Conservation (phyloP, 2,888 invertebrate species). For the Epinotia bilunana region DNA sequence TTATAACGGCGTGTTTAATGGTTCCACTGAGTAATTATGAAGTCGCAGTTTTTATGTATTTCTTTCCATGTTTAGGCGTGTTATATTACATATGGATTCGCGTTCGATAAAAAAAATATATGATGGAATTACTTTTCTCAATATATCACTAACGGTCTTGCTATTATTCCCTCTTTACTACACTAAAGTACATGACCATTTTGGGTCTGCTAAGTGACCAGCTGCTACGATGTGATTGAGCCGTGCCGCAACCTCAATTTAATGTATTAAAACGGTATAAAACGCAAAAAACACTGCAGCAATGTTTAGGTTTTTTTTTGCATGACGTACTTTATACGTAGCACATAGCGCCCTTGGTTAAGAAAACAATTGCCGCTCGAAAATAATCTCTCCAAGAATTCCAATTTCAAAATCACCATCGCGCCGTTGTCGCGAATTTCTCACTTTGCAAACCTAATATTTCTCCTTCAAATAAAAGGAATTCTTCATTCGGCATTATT, state of each 20-base stretch:
- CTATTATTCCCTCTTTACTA: background rate
- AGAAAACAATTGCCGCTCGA: slow-evolving; percentile 7
- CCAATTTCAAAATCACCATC: slow-evolving; percentile 39
- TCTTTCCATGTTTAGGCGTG: background rate
- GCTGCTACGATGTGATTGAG: background rate
- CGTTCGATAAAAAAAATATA: background rate
- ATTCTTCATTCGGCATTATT: slow-evolving; percentile 42
- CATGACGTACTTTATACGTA: background rate
- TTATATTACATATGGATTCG: background rate
- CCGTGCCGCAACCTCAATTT: background rate
- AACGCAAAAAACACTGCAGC: background rate
- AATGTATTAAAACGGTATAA: background rate
- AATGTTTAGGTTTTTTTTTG: background rate
- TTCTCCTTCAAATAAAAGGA: slow-evolving; percentile 37
- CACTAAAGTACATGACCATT: background rate
- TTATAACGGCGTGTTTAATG: background rate
- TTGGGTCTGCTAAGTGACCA: background rate
- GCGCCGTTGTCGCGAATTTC: slow-evolving; percentile 32
- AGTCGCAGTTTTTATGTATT: background rate
- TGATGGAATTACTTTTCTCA: background rate
- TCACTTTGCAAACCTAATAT: slow-evolving; percentile 39
- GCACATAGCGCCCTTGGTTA: background rate
- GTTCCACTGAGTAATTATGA: background rate
- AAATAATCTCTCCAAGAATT: slow-evolving; percentile 34
- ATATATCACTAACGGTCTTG: background rate